Evolutionary conservation across 2,113 vertebrate genomes (phyloP).

Genomic region (Emberiza fucata): DNA sequence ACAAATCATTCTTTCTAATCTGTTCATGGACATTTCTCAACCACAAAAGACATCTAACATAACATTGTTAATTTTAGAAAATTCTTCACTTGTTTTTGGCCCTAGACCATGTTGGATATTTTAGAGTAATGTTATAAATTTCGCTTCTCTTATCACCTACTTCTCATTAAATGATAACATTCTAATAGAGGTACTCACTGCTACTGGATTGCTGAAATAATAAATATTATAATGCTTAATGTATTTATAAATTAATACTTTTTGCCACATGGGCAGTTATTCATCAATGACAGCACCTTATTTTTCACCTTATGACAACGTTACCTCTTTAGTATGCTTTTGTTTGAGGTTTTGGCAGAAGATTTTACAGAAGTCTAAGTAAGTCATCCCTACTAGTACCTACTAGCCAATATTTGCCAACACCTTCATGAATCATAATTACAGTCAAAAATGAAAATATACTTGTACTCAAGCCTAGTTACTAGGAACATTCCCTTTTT

Average conservation of each 20-base stretch:
- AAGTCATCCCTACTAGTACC: neutral
- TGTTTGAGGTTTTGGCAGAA: neutral
- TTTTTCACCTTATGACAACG: neutral
- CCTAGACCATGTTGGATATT: neutral
- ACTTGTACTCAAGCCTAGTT: neutral
- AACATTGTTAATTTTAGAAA: neutral
- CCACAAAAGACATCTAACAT: neutral
- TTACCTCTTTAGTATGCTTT: neutral
- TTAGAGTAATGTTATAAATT: neutral
- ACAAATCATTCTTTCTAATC: neutral
- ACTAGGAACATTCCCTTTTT: neutral
- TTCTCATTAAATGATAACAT: neutral
- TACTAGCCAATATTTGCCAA: neutral
- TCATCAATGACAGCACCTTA: neutral
- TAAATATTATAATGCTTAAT: neutral
- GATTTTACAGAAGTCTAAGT: neutral
- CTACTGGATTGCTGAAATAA: neutral
- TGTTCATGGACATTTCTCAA: neutral
- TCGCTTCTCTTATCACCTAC: neutral
- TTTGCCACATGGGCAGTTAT: neutral
- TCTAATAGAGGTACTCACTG: neutral
- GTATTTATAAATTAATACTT: neutral
- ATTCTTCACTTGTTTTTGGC: neutral
- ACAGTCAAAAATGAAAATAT: neutral
- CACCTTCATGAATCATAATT: neutral